Evolutionary conservation across 2,888 invertebrate species (phyloP).

Genomic region (Phasia obesa): DNA sequence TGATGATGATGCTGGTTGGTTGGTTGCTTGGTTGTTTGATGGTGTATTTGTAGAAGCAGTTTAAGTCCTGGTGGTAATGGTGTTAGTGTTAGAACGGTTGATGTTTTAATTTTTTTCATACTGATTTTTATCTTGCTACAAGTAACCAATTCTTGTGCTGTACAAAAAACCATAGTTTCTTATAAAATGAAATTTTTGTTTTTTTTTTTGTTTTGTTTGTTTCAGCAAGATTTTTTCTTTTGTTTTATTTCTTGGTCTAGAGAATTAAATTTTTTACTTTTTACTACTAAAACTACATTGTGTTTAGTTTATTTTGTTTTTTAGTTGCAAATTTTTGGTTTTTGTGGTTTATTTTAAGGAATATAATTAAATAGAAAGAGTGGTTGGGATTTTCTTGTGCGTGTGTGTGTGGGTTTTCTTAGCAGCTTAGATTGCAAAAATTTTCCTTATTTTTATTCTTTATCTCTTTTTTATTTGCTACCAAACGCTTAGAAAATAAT

Average conservation of each 20-base stretch:
- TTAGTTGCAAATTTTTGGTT: slow-evolving; percentile 54
- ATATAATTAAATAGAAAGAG: slow-evolving; percentile 69
- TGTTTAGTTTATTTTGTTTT: slow-evolving; percentile 28
- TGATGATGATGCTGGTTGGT: neutral
- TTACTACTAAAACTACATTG: slow-evolving; percentile 23
- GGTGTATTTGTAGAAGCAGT: neutral
- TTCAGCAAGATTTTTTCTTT: slow-evolving; percentile 17
- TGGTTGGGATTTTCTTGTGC: slow-evolving; percentile 56
- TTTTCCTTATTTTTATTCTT: slow-evolving; percentile 33
- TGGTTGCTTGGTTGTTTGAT: neutral
- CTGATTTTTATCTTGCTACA: slow-evolving; percentile 18
- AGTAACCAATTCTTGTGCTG: slow-evolving; percentile 51
- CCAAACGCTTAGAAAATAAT: slow-evolving; percentile 55
- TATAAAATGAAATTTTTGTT: slow-evolving; percentile 28
- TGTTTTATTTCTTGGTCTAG: slow-evolving; percentile 25
- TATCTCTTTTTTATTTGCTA: neutral
- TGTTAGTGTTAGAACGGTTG: slow-evolving; percentile 36
- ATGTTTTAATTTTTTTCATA: slow-evolving; percentile 9
- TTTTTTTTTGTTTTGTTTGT: slow-evolving; percentile 8
- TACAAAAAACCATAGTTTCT: slow-evolving; percentile 34
- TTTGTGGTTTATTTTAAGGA: slow-evolving; percentile 65
- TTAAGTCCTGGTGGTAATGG: neutral
- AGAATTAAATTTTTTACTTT: slow-evolving; percentile 12
- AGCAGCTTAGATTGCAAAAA: slow-evolving; percentile 58
- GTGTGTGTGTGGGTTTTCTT: too few species aligned